Conservation (phyloP, 2,888 invertebrate species). For the Tenthredo amoena region DNA sequence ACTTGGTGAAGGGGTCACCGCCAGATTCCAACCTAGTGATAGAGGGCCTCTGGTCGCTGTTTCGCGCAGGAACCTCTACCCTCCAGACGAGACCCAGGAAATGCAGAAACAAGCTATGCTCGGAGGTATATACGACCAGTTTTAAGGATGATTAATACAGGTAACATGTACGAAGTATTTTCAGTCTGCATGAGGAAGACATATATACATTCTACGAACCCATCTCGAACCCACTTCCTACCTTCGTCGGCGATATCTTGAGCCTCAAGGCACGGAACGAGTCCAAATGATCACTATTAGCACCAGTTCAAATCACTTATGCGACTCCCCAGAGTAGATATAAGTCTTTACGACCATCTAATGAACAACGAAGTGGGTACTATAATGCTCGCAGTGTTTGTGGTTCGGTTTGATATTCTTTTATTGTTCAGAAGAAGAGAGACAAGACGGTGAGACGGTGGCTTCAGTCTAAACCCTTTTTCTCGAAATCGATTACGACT, state of each 20-base stretch:
- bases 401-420: background rate
- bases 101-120: slow-evolving; percentile 44
- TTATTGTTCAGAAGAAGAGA: background rate
- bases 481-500: slow-evolving; percentile 44
- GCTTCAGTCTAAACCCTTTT: background rate
- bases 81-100: background rate
- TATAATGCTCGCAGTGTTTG: background rate
- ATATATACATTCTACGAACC: background rate
- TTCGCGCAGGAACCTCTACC: background rate
- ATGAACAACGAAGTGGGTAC: slow-evolving; percentile 1
- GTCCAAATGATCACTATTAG: slow-evolving; percentile 17
- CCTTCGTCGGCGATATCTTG: background rate
- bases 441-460: background rate
- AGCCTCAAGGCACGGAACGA: background rate
- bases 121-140: slow-evolving; percentile 45
- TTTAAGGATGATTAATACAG: slow-evolving; percentile 45
- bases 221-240: background rate
- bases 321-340: background rate
- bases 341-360: slow-evolving; percentile 29
- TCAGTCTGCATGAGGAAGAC: background rate
- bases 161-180: background rate
- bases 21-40: slow-evolving; percentile 11
- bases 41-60: slow-evolving; percentile 15
- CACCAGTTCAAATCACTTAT: slow-evolving; percentile 5
- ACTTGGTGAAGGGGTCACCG: slow-evolving; percentile 46